Evolutionary conservation across 2,888 invertebrate genomes (phyloP).

Genomic region (Leistus spinibarbis): DNA sequence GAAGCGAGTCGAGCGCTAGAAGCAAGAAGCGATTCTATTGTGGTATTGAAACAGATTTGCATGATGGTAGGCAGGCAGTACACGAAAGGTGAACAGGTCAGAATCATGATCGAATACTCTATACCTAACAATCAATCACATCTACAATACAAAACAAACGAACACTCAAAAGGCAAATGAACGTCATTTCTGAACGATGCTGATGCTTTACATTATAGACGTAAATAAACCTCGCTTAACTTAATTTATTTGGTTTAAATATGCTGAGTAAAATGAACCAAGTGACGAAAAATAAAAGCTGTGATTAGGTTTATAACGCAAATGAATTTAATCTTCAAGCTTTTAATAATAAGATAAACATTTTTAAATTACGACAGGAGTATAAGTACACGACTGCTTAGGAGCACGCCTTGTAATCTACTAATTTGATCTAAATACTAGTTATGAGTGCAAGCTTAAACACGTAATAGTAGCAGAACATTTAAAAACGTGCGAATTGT

Average conservation of each 20-base stretch:
- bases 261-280: too few relatives aligned
- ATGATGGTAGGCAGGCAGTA: background rate
- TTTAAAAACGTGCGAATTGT: slow-evolving; percentile 5
- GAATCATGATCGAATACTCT: background rate
- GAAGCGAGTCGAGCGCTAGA: background rate
- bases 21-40: background rate
- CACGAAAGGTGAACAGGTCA: background rate
- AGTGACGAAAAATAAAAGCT: too few relatives aligned
- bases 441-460: background rate
- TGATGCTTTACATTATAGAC: too few relatives aligned
- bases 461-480: background rate
- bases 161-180: background rate
- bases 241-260: too few relatives aligned
- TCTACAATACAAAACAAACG: background rate
- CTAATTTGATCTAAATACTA: slow-evolving; percentile 7
- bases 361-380: background rate
- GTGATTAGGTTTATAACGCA: background rate
- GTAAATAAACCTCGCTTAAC: too few relatives aligned
- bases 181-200: background rate
- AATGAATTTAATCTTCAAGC: background rate
- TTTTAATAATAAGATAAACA: background rate
- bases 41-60: background rate
- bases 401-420: background rate
- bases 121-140: background rate
- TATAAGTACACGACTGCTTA: background rate